Base-by-base conservation (phyloP, 2,797 vertebrate species). In the Micrastur ruficollis region DNA sequence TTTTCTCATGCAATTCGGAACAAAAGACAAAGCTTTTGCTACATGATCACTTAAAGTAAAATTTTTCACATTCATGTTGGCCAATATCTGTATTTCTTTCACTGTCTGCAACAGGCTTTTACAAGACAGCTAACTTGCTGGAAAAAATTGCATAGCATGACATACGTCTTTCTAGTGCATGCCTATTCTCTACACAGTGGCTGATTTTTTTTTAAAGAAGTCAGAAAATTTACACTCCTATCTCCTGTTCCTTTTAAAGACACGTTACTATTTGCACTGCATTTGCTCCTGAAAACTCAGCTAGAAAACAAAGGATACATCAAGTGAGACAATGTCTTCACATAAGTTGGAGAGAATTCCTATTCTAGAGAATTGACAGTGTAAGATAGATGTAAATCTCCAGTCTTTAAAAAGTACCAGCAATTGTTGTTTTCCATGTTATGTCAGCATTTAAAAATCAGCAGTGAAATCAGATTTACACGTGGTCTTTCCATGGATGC, bases 401-500 rank as follows among this genome's bases (percentile, higher is more conserved):
- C 10, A 23, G 4, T 3, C 36, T 82, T 70, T 20, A 55, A 49
- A 40, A 80, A 42, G 46, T 7, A 62, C 20, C 55, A 71, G 47
- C 23, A 68, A 9, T 22, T 46, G 40, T 4, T 74, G 38, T 53
- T 90, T 86, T 72, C 42, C 19, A 40, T 7, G 0, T 61, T 27
- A 21, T 6, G 5, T 29, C 67, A 71, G 61, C 46, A 50, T 53
- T 73, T 49, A 67, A 71, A 87, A 85, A 49, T 52, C 67, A 40
- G 11, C 0, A 0, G 15, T 67, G 79, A 67, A 89, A 59, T 46
- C 31, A 42, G 31, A n/a, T 74, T 87, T 40, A 17, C 16, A 32
- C 1, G 0, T 2, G 11, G 12, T n/a, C 38, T 52, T 86, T 25
- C 55, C 14, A 13, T 2, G n/a, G 61, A 16, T 50, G 32, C 44